Conservation (phyloP, 2,797 vertebrate genomes). For the Bradypodion ventrale region DNA sequence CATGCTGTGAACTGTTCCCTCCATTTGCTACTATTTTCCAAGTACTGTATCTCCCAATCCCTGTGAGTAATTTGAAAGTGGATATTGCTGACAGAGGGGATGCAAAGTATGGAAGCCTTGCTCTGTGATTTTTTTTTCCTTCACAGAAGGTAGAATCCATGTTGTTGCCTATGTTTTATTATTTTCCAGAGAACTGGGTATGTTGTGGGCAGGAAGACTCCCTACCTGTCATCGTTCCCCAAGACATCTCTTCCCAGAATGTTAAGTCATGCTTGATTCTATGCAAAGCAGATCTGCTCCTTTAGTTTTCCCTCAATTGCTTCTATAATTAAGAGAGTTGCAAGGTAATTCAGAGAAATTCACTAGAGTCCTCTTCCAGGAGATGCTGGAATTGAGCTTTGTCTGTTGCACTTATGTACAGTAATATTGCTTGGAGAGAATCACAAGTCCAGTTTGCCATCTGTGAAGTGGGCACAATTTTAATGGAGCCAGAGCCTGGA, state of each 20-base stretch:
- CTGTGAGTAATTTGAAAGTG: no score
- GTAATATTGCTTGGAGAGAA: neutral
- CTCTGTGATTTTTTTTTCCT: no score
- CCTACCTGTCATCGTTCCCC: neutral
- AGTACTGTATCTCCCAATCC: no score
- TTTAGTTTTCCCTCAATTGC: neutral
- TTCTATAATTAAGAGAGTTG: neutral
- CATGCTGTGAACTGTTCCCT: no score
- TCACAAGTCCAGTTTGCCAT: neutral
- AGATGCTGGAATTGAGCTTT: neutral
- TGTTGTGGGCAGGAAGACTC: neutral
- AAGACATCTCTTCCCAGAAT: neutral
- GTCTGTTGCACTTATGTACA: neutral
- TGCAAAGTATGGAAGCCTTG: no score
- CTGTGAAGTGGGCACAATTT: neutral
- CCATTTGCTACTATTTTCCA: no score
- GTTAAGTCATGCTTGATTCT: neutral
- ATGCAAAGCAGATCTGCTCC: neutral
- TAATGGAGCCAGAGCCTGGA: neutral
- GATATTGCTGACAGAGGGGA: no score
- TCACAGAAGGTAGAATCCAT: no score
- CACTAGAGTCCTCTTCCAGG: neutral
- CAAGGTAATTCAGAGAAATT: neutral
- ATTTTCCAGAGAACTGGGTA: no score
- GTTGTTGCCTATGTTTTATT: no score